A percentile compares a stretch with the other conserved stretches of the same genome.
These are phyloP conservation scores for Paramormyrops kingsleyae DNA, from an alignment of 2,113 vertebrate genomes.

Conservation along the genomic window DNA sequence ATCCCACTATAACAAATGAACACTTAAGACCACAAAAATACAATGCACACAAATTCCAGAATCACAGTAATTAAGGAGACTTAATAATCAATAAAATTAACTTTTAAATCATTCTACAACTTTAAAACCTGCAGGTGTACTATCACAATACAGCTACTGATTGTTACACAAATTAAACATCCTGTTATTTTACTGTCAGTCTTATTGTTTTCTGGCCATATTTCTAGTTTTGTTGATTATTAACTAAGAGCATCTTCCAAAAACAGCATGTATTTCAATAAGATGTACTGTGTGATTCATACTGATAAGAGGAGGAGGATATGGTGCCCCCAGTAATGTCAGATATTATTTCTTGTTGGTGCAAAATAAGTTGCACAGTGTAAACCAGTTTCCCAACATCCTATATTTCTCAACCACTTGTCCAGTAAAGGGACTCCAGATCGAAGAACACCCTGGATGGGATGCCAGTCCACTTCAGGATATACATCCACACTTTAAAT, in stretches of 20 bases:
- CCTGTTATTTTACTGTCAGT: not conserved
- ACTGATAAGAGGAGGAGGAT: not conserved
- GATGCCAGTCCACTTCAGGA: not conserved
- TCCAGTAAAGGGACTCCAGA: not conserved
- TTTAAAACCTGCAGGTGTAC: not conserved
- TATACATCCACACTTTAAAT: not conserved
- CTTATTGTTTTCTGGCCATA: not conserved
- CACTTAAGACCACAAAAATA: not conserved
- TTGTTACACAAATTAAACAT: not conserved
- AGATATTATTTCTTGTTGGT: not conserved
- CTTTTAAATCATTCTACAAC: not conserved
- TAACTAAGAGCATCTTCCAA: not conserved
- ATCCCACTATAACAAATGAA: not conserved
- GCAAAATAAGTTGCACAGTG: not conserved
- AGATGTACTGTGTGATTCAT: not conserved
- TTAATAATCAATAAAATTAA: not conserved
- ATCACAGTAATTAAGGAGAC: not conserved
- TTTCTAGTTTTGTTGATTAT: not conserved
- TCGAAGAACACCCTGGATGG: not conserved
- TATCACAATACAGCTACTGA: not conserved
- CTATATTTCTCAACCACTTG: not conserved
- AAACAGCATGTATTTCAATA: not conserved
- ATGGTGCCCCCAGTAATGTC: not conserved
- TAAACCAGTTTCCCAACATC: not conserved
- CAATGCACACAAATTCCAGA: not conserved